A percentile compares a stretch with the other conserved stretches of the same genome.
These are phyloP conservation scores for Ptychobarbus kaznakovi DNA, from an alignment of 2,797 vertebrate genomes.

Conservation along the genomic window DNA sequence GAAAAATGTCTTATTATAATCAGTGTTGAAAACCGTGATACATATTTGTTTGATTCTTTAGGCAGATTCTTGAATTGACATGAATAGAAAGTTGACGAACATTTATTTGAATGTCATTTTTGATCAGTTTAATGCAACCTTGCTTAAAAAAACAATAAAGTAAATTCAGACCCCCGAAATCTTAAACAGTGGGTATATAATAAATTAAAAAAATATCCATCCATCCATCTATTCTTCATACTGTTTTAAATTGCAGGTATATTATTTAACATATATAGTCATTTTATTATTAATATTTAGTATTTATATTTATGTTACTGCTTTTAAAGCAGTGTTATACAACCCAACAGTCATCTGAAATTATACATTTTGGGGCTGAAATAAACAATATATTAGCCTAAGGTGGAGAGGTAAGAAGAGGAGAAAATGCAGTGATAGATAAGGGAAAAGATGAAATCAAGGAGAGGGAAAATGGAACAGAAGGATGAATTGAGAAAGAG, in stretches of 20 bases:
- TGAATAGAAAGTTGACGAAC: neutral
- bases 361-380: neutral
- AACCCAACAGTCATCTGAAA: neutral
- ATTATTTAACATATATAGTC: neutral
- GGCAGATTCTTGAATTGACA: no score
- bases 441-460: conserved; percentile 12
- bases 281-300: neutral
- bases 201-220: neutral
- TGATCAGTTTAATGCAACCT: neutral
- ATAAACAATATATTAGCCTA: neutral
- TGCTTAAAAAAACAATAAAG: neutral
- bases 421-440: neutral
- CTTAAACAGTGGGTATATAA: neutral
- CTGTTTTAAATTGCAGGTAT: neutral
- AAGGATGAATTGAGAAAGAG: conserved; percentile 37
- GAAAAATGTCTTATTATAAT: neutral
- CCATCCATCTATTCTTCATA: neutral
- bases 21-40: neutral
- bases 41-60: neutral
- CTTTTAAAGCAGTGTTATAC: neutral
- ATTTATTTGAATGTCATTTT: neutral
- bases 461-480: conserved; percentile 22
- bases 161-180: neutral
- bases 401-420: neutral
- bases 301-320: neutral